These are phyloP conservation scores for Acanthopleura granulata DNA, from an alignment of 2,888 invertebrate species.

Conservation along the genomic window DNA sequence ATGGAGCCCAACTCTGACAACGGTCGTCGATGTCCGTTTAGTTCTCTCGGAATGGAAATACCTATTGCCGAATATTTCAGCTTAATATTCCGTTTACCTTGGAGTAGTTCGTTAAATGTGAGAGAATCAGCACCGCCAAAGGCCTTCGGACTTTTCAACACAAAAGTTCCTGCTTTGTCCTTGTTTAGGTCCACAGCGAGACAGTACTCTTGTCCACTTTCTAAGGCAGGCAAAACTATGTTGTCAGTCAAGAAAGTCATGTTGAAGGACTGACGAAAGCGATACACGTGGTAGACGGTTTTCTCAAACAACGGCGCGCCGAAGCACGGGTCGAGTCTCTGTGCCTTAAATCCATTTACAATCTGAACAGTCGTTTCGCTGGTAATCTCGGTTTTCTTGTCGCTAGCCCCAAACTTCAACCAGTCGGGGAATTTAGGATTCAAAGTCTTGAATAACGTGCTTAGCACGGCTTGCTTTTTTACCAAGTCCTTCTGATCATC, in stretches of 20 bases:
- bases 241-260: neutral
- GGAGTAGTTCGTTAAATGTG: neutral
- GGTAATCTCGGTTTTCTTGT: neutral
- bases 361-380: neutral
- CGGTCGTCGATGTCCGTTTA: neutral
- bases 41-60: neutral
- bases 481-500: neutral
- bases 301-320: neutral
- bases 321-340: neutral
- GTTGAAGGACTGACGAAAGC: neutral
- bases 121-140: neutral
- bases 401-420: neutral
- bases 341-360: neutral
- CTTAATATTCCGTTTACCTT: neutral
- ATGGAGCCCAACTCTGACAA: neutral
- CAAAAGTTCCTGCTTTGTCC: neutral
- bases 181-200: slow-evolving; percentile 1
- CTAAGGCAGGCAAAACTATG: neutral
- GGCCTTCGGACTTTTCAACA: neutral
- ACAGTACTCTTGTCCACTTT: slow-evolving; percentile 2
- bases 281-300: neutral
- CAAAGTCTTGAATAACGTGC: neutral
- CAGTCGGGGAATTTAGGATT: neutral
- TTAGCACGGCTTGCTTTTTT: neutral
- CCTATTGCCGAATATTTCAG: neutral